phyloP scores from a whole-genome alignment of 2,888 invertebrate genomes.

The Theodoxus fluviatilis region DNA sequence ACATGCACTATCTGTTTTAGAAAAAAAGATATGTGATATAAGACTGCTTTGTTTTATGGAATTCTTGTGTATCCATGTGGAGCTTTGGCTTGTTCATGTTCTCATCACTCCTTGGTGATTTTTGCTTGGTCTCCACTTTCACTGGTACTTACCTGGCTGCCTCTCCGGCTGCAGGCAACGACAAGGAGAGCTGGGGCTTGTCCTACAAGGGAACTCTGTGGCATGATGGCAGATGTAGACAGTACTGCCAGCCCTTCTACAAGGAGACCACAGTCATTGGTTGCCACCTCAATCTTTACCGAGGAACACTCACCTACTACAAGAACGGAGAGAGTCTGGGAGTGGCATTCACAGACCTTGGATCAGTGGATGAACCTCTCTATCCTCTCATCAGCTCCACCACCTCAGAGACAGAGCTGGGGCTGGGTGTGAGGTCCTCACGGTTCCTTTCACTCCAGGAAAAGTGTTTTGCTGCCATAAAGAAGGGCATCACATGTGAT shows the following conservation, averaged over 20 bases:
- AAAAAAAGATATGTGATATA: too few species aligned
- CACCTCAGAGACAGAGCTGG: slow-evolving; percentile 49
- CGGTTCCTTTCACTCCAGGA: slow-evolving; percentile 44
- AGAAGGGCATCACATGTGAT: slow-evolving; percentile 32
- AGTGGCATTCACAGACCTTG: slow-evolving; percentile 47
- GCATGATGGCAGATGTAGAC: slow-evolving; percentile 44
- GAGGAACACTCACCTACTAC: slow-evolving; percentile 48
- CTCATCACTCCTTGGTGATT: neutral
- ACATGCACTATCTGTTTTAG: too few species aligned
- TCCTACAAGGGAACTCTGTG: slow-evolving; percentile 55
- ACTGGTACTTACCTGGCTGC: slow-evolving; percentile 15
- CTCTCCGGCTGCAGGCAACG: too few species aligned
- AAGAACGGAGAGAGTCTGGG: slow-evolving; percentile 47
- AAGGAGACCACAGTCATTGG: slow-evolving; percentile 48
- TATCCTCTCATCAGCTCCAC: slow-evolving; percentile 55
- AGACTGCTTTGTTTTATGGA: too few species aligned
- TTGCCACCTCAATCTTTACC: slow-evolving; percentile 47
- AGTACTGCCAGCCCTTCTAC: slow-evolving; percentile 54
- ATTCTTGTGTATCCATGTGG: too few species aligned
- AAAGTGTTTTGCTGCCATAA: slow-evolving; percentile 43
- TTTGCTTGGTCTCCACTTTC: neutral
- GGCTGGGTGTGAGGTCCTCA: slow-evolving; percentile 41
- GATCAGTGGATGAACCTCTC: slow-evolving; percentile 35
- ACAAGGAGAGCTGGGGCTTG: slow-evolving; percentile 55
- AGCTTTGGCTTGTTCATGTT: too few species aligned